These are phyloP conservation scores for Nipponia nippon DNA, from an alignment of 2,113 vertebrate genomes.

Conservation along the genomic window DNA sequence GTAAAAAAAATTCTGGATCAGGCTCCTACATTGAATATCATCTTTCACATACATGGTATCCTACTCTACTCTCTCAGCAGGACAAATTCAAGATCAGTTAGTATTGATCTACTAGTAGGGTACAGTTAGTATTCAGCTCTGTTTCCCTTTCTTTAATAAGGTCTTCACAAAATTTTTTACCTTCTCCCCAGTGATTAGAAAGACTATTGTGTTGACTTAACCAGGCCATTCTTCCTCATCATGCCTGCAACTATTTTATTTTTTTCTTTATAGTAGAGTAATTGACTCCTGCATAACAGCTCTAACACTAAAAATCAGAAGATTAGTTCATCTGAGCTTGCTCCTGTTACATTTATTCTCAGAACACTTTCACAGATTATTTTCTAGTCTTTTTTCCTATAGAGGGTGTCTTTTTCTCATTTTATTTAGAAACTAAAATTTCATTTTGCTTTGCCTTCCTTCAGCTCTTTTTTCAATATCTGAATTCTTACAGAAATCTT, in stretches of 20 bases:
- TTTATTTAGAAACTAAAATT: not conserved
- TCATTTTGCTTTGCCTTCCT: not conserved
- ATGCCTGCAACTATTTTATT: not conserved
- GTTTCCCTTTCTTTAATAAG: not conserved
- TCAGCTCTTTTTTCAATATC: not conserved
- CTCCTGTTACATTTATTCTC: not conserved
- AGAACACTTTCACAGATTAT: not conserved
- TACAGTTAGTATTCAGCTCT: not conserved
- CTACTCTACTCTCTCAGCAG: not conserved
- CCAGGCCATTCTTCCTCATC: not conserved
- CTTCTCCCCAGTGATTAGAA: not conserved
- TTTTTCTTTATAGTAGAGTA: not conserved
- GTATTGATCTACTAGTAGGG: not conserved
- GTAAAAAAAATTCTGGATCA: not conserved
- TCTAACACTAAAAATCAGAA: not conserved
- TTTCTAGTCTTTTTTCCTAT: not conserved
- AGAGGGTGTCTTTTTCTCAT: not conserved
- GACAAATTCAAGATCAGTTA: not conserved
- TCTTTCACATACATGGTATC: not conserved
- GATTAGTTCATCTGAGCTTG: not conserved
- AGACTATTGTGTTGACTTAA: not conserved
- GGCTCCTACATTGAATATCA: not conserved
- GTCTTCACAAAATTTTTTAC: not conserved
- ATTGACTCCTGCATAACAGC: not conserved
- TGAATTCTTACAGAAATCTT: not conserved